Base-by-base conservation (phyloP, 1,140 invertebrate genomes). In the Paramacrobiotus metropolitanus region DNA sequence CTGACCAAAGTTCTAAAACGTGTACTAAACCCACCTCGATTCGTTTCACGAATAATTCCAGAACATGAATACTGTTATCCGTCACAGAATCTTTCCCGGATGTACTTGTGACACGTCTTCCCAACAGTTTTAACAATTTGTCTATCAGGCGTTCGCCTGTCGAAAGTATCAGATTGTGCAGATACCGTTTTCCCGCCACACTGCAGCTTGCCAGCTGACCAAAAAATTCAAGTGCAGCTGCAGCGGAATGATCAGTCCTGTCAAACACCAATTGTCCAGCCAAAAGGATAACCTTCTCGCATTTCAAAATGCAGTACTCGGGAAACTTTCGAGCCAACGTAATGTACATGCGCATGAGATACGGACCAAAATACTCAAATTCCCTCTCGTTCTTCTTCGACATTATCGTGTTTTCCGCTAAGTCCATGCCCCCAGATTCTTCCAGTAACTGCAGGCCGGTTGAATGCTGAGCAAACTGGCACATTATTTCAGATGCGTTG, bases 241-340 rank as follows among this genome's bases (percentile, higher is more conserved):
- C 48, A 55, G 15, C 48, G 48, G 48, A 20, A 24, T 55, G 48
- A 24, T 24, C 24, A 15, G 4, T 28, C 24, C 28, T 15, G 15
- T 55, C 15, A 24, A 55, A 24, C 15, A 55, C 28, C 15, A 55
- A 20, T 15, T 24, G 4, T 9, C 24, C 15, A 55, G 48, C 48
- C 4, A 55, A 4, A 4, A 20, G 48, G 15, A 24, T 55, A 24
- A 55, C 15, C 24, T 55, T 55, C 24, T 55, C 48, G 48, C 48
- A 28, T 55, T 55, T 55, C 48, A 55, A 24, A 24, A 55, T 24
- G 48, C 48, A 55, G 24, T 55, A 55, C 24, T 55, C 48, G 48
- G 48, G 48, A 55, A 20, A 28, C 48, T 55, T 55, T 15, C 15
- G 15, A 24, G 48, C 48, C 4, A 55, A 24, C 4, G 15, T 55